These are phyloP conservation scores for Biston stratarius DNA, from an alignment of 2,888 invertebrate genomes.

Conservation along the genomic window DNA sequence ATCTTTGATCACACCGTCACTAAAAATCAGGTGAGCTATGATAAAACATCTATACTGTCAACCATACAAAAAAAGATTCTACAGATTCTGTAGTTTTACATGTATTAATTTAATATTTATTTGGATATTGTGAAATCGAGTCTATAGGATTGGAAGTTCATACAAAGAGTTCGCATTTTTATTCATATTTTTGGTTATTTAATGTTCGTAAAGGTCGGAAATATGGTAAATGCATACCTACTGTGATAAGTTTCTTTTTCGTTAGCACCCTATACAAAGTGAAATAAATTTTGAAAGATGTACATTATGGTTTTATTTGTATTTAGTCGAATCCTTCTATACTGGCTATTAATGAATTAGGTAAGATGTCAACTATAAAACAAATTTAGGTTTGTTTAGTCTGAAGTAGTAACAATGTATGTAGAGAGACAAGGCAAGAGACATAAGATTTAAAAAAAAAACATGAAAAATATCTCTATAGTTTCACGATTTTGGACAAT, in stretches of 20 bases:
- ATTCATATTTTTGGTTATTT: constrained; percentile 41
- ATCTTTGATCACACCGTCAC: too few relatives aligned
- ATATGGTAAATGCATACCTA: constrained; percentile 59
- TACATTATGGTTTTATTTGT: constrained; percentile 46
- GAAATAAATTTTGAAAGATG: constrained; percentile 60
- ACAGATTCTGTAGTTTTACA: too few relatives aligned
- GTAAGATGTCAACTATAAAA: neutral
- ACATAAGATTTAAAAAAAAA: too few relatives aligned
- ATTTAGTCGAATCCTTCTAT: neutral
- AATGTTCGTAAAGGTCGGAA: constrained; percentile 43
- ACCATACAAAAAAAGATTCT: too few relatives aligned
- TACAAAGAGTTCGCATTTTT: constrained; percentile 67
- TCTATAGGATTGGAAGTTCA: constrained; percentile 31
- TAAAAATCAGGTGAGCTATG: too few relatives aligned
- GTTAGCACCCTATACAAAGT: constrained; percentile 57
- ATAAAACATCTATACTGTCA: too few relatives aligned
- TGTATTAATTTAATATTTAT: neutral
- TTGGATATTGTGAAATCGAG: neutral
- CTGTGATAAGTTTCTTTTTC: constrained; percentile 72
- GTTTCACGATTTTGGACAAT: too few relatives aligned
- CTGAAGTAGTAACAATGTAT: too few relatives aligned
- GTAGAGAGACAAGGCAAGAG: too few relatives aligned
- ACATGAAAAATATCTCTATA: too few relatives aligned
- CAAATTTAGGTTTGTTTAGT: too few relatives aligned
- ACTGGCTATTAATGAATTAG: neutral